Percentiles rank a stretch among this genome's conserved stretches.
These are phyloP conservation scores for Druon quercuslanigerum DNA, from an alignment of 1,140 invertebrate species.

Conservation along the genomic window DNA sequence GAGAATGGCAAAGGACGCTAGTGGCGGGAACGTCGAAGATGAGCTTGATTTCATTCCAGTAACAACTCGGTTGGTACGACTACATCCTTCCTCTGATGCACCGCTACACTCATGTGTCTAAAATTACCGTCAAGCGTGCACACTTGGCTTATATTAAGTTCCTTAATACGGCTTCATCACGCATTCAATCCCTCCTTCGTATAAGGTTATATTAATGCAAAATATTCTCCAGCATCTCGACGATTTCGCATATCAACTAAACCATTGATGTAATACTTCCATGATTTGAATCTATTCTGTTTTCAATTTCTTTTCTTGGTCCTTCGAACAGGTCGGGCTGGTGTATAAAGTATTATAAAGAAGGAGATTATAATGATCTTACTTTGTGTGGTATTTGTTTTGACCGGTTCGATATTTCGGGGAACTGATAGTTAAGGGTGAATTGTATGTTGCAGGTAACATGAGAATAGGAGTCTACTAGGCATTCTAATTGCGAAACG, in stretches of 20 bases:
- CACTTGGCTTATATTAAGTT: conserved; percentile 68
- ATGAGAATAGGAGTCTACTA: not conserved
- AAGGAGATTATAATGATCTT: no score
- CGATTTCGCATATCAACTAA: not conserved
- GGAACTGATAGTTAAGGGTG: no score
- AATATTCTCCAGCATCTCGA: not conserved
- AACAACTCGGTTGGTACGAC: conserved; percentile 63
- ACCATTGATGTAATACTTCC: not conserved
- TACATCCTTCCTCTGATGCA: conserved; percentile 52
- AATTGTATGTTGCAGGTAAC: not conserved
- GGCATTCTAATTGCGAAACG: not conserved
- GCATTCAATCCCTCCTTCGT: conserved; percentile 45
- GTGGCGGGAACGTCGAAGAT: conserved; percentile 38
- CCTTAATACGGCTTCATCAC: conserved; percentile 66
- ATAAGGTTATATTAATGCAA: not conserved
- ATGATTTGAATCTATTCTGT: no score
- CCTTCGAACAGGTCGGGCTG: no score
- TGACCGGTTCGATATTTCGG: no score
- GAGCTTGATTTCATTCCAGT: conserved; percentile 46
- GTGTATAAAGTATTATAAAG: no score
- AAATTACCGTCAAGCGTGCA: conserved; percentile 67
- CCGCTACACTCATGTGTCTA: conserved; percentile 55
- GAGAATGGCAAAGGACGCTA: conserved; percentile 38
- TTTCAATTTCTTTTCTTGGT: no score
- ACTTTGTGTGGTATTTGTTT: no score